phyloP scores from a whole-genome alignment of 2,888 invertebrate genomes.

The Trissolcus japonicus region DNA sequence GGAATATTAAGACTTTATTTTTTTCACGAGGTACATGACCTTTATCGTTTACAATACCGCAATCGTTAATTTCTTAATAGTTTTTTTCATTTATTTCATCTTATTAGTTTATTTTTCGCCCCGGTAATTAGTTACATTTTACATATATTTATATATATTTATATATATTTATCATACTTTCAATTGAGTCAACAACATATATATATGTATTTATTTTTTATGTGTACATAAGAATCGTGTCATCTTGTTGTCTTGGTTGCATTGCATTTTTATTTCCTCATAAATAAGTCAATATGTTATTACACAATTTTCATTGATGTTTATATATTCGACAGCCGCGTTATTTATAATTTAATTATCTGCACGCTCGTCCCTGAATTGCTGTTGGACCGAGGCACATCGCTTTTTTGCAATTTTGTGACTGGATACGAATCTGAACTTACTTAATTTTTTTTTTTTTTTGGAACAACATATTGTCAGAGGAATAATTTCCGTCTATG shows the following conservation, averaged over 20 bases:
- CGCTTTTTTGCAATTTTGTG: slow-evolving; percentile 32
- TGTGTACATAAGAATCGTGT: slow-evolving; percentile 73
- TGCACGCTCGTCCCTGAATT: slow-evolving; percentile 38
- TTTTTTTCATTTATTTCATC: background rate
- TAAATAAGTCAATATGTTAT: slow-evolving; percentile 59
- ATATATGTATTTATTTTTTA: slow-evolving; percentile 73
- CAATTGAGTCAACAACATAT: slow-evolving; percentile 76
- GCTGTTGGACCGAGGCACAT: slow-evolving; percentile 40
- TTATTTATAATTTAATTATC: slow-evolving; percentile 40
- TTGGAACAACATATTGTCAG: background rate
- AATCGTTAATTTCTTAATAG: background rate
- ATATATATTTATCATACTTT: slow-evolving; percentile 74
- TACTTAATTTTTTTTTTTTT: background rate
- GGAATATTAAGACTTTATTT: slow-evolving; percentile 65
- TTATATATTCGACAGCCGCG: slow-evolving; percentile 48
- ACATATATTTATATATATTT: slow-evolving; percentile 63
- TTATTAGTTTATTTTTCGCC: background rate
- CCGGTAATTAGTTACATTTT: slow-evolving; percentile 33
- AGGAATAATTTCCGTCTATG: background rate
- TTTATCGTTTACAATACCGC: slow-evolving; percentile 63
- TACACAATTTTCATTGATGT: slow-evolving; percentile 65
- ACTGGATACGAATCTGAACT: slow-evolving; percentile 33
- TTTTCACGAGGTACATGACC: slow-evolving; percentile 72
- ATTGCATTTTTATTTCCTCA: slow-evolving; percentile 61
- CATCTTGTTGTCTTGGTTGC: slow-evolving; percentile 68